Conservation (phyloP, 2,888 invertebrate genomes). For the Noctua pronuba region DNA sequence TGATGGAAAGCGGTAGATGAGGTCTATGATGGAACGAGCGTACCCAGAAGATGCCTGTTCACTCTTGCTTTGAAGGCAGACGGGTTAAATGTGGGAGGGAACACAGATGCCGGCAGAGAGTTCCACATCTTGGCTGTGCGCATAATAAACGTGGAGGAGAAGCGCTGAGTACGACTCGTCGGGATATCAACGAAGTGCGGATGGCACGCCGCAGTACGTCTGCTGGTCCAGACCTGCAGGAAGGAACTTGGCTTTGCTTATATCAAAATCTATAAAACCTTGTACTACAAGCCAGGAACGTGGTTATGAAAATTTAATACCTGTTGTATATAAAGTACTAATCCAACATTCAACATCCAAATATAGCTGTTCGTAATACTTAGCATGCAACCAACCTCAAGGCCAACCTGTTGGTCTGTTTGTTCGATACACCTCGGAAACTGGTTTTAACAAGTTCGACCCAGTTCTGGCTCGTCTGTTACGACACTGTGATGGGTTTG, state of each 20-base stretch:
- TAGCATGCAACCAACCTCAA: conserved; percentile 42
- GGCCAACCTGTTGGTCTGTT: conserved; percentile 61
- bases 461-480: conserved; percentile 48
- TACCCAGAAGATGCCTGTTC: no score
- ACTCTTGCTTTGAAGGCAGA: no score
- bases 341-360: not conserved
- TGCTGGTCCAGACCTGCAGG: no score
- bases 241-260: not conserved
- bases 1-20: no score
- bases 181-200: no score
- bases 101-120: no score
- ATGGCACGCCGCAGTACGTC: no score
- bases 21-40: no score
- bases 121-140: no score
- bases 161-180: no score
- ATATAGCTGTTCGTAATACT: conserved; percentile 34
- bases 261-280: not conserved
- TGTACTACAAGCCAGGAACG: not conserved
- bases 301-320: conserved; percentile 15
- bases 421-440: conserved; percentile 65
- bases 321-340: conserved; percentile 35
- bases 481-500: conserved; percentile 13
- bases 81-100: no score
- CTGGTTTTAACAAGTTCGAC: conserved; percentile 63
- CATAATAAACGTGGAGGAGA: no score